Conservation (phyloP, 2,113 vertebrate species). For the Ictalurus furcatus region DNA sequence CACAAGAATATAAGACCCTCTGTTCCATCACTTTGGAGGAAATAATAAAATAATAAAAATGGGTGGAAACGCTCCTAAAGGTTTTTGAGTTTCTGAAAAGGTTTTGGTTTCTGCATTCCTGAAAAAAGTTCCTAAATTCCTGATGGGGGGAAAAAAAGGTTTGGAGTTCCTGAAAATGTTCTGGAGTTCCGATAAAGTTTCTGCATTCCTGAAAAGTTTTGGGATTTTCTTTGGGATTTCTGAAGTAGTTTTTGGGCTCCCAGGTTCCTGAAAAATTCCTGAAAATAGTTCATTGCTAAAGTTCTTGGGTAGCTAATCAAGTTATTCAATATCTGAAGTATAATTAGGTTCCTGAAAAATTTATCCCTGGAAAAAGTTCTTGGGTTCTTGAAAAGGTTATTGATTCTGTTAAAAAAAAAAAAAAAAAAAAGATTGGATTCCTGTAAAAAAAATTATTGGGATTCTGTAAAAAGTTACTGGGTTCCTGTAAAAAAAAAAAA, state of each 20-base stretch:
- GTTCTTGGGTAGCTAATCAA: too few relatives aligned
- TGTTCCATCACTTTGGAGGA: neutral
- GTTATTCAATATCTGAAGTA: too few relatives aligned
- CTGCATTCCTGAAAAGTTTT: neutral
- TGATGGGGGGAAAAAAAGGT: neutral
- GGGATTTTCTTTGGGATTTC: neutral
- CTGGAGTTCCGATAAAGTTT: neutral
- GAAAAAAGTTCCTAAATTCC: neutral
- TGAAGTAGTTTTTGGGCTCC: neutral
- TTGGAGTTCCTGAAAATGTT: neutral
- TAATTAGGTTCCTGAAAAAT: too few relatives aligned
- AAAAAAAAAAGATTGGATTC: too few relatives aligned
- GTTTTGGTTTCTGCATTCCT: neutral
- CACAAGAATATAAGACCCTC: neutral
- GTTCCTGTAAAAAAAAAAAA: neutral
- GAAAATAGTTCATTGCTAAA: neutral
- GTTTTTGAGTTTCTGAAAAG: neutral
- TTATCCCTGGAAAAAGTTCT: neutral
- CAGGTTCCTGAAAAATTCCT: neutral
- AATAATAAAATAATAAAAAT: neutral
- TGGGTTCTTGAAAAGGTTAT: neutral
- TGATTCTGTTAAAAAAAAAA: too few relatives aligned
- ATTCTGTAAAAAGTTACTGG: neutral
- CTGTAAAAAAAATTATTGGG: too few relatives aligned
- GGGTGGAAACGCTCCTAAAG: neutral